These are phyloP conservation scores for Trichomalopsis sarcophagae DNA, from an alignment of 1,140 invertebrate species.

Conservation along the genomic window DNA sequence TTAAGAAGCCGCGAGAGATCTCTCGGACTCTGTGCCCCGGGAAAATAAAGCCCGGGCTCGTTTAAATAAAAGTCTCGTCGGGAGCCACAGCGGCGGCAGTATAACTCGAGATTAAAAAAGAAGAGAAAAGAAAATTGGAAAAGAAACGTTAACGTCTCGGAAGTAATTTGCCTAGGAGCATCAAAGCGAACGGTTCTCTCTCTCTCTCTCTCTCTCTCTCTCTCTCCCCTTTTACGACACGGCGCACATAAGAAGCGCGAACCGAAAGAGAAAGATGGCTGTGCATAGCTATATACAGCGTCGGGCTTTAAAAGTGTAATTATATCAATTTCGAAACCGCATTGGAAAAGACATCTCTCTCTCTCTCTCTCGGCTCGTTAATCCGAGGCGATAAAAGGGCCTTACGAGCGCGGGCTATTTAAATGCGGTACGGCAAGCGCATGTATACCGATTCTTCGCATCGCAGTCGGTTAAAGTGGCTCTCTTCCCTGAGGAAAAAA, in stretches of 20 bases:
- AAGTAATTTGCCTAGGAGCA: slow-evolving; percentile 50
- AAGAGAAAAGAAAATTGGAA: slow-evolving; percentile 12
- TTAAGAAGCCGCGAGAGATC: background rate
- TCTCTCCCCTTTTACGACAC: background rate
- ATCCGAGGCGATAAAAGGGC: background rate
- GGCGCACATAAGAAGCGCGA: background rate
- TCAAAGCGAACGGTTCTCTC: slow-evolving; percentile 41
- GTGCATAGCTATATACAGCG: background rate
- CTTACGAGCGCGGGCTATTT: background rate
- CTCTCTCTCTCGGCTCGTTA: background rate
- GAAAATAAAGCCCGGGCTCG: background rate
- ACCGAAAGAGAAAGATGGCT: background rate
- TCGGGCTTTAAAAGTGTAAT: slow-evolving; percentile 20
- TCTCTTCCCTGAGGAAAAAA: background rate
- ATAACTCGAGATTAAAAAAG: slow-evolving; percentile 17
- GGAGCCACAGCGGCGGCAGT: slow-evolving; percentile 17
- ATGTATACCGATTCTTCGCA: background rate
- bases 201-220: slow-evolving; percentile 32
- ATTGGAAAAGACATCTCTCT: slow-evolving; percentile 26
- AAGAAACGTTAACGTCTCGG: slow-evolving; percentile 27
- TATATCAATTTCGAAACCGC: slow-evolving; percentile 41
- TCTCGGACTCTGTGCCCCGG: background rate
- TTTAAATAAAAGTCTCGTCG: background rate
- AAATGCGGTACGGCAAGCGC: background rate
- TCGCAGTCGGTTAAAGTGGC: background rate